A percentile compares a stretch with the other conserved stretches of the same genome.
Conservation (phyloP, 2,113 vertebrate genomes). For the Capreolus pygargus region DNA sequence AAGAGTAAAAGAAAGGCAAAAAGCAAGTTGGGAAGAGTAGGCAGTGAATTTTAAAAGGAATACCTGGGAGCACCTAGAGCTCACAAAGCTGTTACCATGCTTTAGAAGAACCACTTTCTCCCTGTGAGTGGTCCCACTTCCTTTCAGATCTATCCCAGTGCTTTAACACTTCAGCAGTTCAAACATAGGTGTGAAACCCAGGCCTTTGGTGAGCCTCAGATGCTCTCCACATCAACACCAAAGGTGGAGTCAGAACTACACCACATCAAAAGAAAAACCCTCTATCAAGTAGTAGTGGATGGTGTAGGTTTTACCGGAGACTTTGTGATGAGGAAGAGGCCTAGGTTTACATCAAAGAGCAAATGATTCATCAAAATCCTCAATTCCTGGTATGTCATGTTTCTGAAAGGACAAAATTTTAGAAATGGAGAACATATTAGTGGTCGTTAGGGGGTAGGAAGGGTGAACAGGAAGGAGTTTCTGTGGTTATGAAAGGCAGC, state of each 20-base stretch:
- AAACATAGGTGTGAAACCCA: background rate
- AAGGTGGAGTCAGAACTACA: background rate
- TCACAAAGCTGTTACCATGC: background rate
- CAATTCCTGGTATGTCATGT: background rate
- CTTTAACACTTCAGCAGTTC: background rate
- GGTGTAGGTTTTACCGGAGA: background rate
- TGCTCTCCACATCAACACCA: background rate
- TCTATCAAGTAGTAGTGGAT: background rate
- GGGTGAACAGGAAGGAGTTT: background rate
- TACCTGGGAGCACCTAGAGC: background rate
- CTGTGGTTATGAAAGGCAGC: background rate
- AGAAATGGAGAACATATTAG: background rate
- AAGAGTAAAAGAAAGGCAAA: background rate
- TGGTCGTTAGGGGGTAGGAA: background rate
- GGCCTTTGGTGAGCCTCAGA: background rate
- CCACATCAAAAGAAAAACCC: background rate
- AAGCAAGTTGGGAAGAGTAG: background rate
- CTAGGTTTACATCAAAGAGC: background rate
- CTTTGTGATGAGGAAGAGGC: background rate
- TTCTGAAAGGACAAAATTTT: background rate
- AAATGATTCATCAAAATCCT: conserved; percentile 10
- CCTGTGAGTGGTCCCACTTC: background rate
- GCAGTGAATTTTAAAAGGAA: background rate
- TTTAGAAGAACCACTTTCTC: background rate
- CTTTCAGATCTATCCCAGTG: background rate